These are phyloP conservation scores for Stenchaetothrips biformis DNA, from an alignment of 2,888 invertebrate species.

Conservation along the genomic window DNA sequence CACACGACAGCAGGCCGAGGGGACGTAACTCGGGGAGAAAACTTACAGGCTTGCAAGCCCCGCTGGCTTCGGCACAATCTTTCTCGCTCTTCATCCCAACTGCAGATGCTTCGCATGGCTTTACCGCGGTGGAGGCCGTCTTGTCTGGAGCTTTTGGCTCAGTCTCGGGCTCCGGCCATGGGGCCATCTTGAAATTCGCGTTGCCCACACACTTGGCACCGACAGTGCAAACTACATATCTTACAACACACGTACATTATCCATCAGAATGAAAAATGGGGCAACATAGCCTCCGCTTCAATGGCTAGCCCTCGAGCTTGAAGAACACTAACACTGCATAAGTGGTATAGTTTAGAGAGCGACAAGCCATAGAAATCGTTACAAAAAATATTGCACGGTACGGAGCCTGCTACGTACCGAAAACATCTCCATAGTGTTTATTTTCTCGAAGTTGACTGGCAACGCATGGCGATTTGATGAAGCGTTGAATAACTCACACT, in stretches of 20 bases:
- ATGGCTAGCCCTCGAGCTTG: neutral
- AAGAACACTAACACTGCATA: neutral
- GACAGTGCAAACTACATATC: neutral
- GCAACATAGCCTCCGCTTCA: neutral
- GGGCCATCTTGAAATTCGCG: constrained; percentile 7
- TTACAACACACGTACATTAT: neutral
- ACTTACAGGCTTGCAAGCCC: constrained; percentile 20
- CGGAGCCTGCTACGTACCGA: constrained; percentile 21
- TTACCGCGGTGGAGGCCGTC: neutral
- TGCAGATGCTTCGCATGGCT: neutral
- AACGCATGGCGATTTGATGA: neutral
- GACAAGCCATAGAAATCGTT: neutral
- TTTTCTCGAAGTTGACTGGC: too few relatives aligned
- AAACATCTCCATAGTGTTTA: constrained; percentile 3
- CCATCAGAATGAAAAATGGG: neutral
- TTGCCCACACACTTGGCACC: neutral
- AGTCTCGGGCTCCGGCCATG: constrained; percentile 11
- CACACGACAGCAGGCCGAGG: neutral
- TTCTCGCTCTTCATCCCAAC: neutral
- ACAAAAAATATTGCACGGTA: constrained; percentile 12
- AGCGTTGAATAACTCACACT: neutral
- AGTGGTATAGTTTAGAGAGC: neutral
- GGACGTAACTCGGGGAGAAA: neutral
- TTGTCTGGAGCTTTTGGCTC: constrained; percentile 8
- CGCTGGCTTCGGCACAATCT: neutral